A percentile compares a stretch with the other conserved stretches of the same genome.
phyloP scores from a whole-genome alignment of 2,113 vertebrate species.

The Heterocephalus glaber region DNA sequence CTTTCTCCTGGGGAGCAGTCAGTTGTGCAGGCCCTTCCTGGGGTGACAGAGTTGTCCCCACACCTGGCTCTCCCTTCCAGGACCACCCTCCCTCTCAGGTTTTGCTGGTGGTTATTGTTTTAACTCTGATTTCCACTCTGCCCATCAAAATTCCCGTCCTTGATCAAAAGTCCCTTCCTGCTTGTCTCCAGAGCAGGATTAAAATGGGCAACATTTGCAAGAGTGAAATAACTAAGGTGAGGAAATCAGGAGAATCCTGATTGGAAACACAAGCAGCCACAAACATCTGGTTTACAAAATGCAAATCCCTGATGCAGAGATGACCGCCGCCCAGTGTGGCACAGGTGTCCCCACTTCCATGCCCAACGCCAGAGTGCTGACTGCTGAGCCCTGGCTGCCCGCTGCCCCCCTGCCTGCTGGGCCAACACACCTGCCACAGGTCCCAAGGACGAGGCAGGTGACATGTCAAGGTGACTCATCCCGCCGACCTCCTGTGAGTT shows the following conservation, averaged over 20 bases:
- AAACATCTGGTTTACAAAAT: not conserved
- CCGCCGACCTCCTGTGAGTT: fast-evolving
- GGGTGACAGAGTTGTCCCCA: not conserved
- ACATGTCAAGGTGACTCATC: not conserved
- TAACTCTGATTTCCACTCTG: not conserved
- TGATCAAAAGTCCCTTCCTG: not conserved
- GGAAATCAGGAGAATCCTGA: not conserved
- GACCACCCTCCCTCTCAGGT: not conserved
- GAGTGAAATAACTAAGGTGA: not conserved
- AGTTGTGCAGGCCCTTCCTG: not conserved
- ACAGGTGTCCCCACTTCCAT: not conserved
- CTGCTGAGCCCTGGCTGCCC: not conserved
- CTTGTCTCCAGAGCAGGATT: not conserved
- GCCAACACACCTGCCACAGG: not conserved
- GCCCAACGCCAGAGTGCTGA: not conserved
- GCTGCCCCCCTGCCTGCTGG: too few species aligned
- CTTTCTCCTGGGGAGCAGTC: not conserved
- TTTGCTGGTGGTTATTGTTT: not conserved
- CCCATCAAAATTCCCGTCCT: not conserved
- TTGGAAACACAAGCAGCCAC: not conserved
- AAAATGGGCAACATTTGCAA: constrained; percentile 13
- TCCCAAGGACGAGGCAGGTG: not conserved
- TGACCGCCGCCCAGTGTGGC: fast-evolving
- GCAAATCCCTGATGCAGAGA: not conserved
- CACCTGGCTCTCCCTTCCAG: not conserved